phyloP scores from a whole-genome alignment of 2,797 vertebrate species.

The Hydrocynus forskahlii region DNA sequence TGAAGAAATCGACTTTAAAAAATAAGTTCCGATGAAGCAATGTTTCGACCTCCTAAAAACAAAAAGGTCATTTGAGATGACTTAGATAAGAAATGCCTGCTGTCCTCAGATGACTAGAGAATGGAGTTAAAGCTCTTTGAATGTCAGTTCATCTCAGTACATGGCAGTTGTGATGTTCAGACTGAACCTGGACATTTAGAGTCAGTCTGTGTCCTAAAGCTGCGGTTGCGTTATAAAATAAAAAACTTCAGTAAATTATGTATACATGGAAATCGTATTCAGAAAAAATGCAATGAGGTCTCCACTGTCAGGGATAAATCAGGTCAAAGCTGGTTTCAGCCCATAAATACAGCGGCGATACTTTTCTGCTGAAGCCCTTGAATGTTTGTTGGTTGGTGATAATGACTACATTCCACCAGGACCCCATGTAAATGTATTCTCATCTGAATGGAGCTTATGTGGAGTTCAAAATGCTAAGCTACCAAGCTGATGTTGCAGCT shows the following conservation, averaged over 20 bases:
- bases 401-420: too few relatives aligned
- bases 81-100: background rate
- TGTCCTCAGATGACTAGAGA: background rate
- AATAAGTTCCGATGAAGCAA: constrained; percentile 6
- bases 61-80: constrained; percentile 33
- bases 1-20: constrained; percentile 11
- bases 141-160: constrained; percentile 12
- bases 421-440: too few relatives aligned
- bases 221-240: background rate
- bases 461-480: too few relatives aligned
- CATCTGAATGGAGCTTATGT: too few relatives aligned
- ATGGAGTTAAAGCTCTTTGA: constrained; percentile 10
- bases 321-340: background rate
- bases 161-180: background rate
- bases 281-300: background rate
- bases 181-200: constrained; percentile 2
- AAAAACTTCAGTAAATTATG: background rate
- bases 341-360: background rate
- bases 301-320: background rate
- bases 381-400: background rate
- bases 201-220: background rate
- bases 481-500: too few relatives aligned
- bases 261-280: background rate
- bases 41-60: constrained; percentile 14
- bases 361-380: background rate